Conservation (phyloP, 1,140 invertebrate species). For the Delia radicum region DNA sequence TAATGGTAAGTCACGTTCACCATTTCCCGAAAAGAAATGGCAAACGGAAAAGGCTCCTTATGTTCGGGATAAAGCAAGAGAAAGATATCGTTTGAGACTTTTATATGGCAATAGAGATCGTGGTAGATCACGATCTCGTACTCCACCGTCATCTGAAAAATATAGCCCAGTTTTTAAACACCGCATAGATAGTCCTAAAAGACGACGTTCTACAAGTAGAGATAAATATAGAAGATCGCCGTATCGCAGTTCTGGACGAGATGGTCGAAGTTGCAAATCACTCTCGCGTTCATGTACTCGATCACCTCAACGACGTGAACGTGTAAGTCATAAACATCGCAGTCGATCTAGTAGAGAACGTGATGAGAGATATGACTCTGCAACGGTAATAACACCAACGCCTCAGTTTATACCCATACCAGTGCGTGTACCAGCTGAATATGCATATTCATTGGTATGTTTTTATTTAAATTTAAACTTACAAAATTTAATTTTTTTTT, state of each 20-base stretch:
- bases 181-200: background rate
- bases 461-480: background rate
- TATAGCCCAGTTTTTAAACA: too few relatives aligned
- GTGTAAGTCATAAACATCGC: background rate
- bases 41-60: background rate
- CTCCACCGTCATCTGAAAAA: background rate
- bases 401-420: background rate
- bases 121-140: slow-evolving; percentile 5
- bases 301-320: background rate
- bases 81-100: slow-evolving; percentile 9
- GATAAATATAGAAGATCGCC: background rate
- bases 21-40: background rate
- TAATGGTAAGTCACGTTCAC: background rate
- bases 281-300: background rate
- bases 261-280: background rate
- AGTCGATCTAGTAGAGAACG: background rate
- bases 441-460: background rate
- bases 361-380: background rate
- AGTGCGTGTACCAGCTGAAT: background rate
- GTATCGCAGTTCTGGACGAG: background rate
- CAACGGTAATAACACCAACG: background rate
- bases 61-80: background rate
- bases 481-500: too few relatives aligned
- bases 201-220: background rate
- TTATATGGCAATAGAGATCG: too few relatives aligned